Conservation (phyloP, 1,140 invertebrate genomes). For the Apis laboriosa region DNA sequence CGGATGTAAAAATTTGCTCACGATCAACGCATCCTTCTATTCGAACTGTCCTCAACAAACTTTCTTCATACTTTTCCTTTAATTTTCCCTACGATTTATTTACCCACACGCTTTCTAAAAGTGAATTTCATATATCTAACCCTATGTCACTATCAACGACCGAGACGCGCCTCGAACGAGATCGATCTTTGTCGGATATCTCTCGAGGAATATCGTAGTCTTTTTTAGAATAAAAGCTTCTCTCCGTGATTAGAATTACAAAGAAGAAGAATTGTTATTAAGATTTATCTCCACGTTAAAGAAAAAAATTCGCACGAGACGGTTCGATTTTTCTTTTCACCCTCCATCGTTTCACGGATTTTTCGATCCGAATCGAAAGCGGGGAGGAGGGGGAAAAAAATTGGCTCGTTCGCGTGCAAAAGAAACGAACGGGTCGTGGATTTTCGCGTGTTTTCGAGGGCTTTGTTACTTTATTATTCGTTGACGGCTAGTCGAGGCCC, state of each 20-base stretch:
- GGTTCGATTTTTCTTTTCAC: not conserved
- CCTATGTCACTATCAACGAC: too few species aligned
- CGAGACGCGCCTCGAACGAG: too few species aligned
- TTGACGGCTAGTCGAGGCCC: not conserved
- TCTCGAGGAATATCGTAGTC: too few species aligned
- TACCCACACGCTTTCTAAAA: not conserved
- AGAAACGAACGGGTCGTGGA: not conserved
- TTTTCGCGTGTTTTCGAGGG: not conserved
- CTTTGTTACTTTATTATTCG: not conserved
- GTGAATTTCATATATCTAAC: too few species aligned
- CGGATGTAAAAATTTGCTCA: constrained; percentile 24
- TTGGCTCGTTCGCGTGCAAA: not conserved
- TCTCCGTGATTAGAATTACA: too few species aligned
- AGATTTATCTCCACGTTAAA: too few species aligned
- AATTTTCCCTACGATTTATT: too few species aligned
- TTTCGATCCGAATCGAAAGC: not conserved
- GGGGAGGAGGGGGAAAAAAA: not conserved
- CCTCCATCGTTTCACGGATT: not conserved
- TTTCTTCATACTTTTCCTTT: too few species aligned
- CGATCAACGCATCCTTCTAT: constrained; percentile 17
- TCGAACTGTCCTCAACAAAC: not conserved
- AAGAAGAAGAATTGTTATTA: too few species aligned
- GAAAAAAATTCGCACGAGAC: too few species aligned
- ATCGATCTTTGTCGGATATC: too few species aligned
- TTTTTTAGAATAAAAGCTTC: too few species aligned